These are phyloP conservation scores for Pseudorhombus dupliciocellatus DNA, from an alignment of 2,113 vertebrate species.

Conservation along the genomic window DNA sequence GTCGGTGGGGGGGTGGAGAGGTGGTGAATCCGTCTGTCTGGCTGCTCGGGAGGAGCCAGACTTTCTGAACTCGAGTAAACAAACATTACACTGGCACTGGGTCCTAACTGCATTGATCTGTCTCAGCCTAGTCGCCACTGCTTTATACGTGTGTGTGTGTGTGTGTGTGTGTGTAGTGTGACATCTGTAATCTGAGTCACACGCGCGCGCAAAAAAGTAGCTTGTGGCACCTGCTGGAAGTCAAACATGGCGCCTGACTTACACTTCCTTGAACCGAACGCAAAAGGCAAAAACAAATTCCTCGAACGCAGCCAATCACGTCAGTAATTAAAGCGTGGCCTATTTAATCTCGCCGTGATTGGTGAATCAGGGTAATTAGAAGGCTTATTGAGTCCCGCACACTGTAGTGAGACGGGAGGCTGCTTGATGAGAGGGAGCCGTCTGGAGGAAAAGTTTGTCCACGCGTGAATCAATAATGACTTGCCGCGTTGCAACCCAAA, in stretches of 20 bases:
- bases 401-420: constrained; percentile 58
- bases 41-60: constrained; percentile 91
- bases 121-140: constrained; percentile 80
- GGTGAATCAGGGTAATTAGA: constrained; percentile 77
- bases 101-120: constrained; percentile 94
- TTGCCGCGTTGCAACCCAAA: constrained; percentile 65
- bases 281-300: constrained; percentile 61
- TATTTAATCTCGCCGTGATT: constrained; percentile 71
- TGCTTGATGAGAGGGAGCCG: constrained; percentile 53
- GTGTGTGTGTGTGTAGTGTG: constrained; percentile 55
- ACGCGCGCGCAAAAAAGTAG: constrained; percentile 6
- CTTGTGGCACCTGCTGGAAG: constrained; percentile 33
- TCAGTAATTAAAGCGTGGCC: constrained; percentile 69
- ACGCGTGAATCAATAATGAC: constrained; percentile 70
- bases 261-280: constrained; percentile 29
- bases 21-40: constrained; percentile 90
- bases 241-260: constrained; percentile 41
- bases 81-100: constrained; percentile 92
- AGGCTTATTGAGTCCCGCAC: constrained; percentile 70
- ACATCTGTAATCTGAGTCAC: constrained; percentile 75
- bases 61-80: constrained; percentile 97
- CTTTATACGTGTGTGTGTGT: constrained; percentile 28
- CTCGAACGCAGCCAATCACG: constrained; percentile 66
- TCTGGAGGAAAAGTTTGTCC: constrained; percentile 77
- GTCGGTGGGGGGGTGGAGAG: neutral